Base-by-base conservation (phyloP, 2,888 invertebrate species). In the Nowickia ferox region DNA sequence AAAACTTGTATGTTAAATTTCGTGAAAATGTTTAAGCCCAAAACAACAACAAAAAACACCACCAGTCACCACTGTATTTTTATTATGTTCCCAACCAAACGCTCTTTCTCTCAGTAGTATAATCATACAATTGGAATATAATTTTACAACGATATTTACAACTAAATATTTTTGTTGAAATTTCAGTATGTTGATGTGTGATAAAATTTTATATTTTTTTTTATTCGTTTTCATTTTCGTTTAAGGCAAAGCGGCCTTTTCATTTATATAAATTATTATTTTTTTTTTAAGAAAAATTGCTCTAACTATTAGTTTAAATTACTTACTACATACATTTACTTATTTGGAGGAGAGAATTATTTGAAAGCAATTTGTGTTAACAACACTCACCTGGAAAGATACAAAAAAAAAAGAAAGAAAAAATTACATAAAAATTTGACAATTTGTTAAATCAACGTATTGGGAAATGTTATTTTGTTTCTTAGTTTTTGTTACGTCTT, bases 351-450 rank as follows among this genome's bases (percentile, higher is more conserved):
- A 63, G 74, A 46, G 48, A 53, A 51, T 68, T 51, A 53, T 78
- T 82, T 46, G 19, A 63, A 79, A 72, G 59, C n/a, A 65, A 57
- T 78, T 77, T 68, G 72, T 82, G 61, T 55, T 74, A 78, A 72
- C 55, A 78, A 63, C 63, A 86, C 86, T 86, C 83, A 86, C 86
- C 86, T 86, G 66, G 53, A 86, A 86, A 61, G 71, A 86, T 0
- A 78, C 38, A 59, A 59, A 2, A 42, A 68, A 30, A 84, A 69
- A 61, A 68, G 11, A 74, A 46, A 51, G 2, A 65, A 38, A 69
- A 63, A 81, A 68, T 65, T 59, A 51, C 19, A 78, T n/a, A 77
- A 48, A 17, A 15, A 19, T 83, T 66, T 72, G 44, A 40, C 48
- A 61, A 57, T 61, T 61, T 44, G 30, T 71, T 61, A 51, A 81